Evolutionary conservation across 2,888 invertebrate genomes (phyloP).

Genomic region (Cosmorhoe ocellata): DNA sequence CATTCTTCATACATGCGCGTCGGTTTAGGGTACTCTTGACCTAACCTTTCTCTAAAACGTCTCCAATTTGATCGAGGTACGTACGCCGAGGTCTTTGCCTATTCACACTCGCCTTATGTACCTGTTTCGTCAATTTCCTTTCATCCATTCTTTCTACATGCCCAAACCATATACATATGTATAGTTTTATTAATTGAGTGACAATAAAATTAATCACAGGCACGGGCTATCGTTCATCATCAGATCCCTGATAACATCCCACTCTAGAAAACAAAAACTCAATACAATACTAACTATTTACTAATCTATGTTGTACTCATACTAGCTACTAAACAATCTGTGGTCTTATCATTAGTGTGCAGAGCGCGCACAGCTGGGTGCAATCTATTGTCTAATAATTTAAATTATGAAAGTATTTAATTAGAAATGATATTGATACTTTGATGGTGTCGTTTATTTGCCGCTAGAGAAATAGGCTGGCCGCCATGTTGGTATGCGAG

Average conservation of each 20-base stretch:
- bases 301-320: not conserved
- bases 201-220: too few species aligned
- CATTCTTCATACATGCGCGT: too few species aligned
- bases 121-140: too few species aligned
- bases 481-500: too few species aligned
- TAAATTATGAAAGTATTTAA: conserved; percentile 66
- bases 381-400: conserved; percentile 72
- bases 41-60: too few species aligned
- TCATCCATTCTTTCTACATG: too few species aligned
- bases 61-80: too few species aligned
- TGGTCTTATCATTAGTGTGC: conserved; percentile 43
- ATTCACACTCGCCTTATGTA: too few species aligned
- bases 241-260: conserved; percentile 12
- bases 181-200: too few species aligned
- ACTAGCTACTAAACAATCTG: conserved; percentile 19
- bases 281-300: conserved; percentile 1
- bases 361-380: conserved; percentile 59
- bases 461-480: not conserved
- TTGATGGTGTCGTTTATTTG: not conserved
- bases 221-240: not conserved
- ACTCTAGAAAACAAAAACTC: conserved; percentile 34
- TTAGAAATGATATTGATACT: conserved; percentile 56
- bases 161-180: too few species aligned
- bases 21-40: too few species aligned
- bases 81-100: too few species aligned